These are phyloP conservation scores for Eupithecia exiguata DNA, from an alignment of 2,888 invertebrate genomes.

Conservation along the genomic window DNA sequence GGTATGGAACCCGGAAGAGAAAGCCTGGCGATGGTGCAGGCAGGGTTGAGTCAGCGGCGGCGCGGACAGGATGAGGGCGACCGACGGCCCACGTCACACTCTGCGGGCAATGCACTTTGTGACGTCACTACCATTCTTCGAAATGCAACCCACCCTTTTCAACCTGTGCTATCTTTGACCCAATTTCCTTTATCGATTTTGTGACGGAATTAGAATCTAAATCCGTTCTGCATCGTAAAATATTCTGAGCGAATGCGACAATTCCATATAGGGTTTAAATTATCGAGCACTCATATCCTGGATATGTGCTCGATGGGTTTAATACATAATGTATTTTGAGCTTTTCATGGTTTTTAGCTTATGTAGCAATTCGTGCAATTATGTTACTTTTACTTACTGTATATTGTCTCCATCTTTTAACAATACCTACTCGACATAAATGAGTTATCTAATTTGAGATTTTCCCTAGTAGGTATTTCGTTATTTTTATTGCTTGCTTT, in stretches of 20 bases:
- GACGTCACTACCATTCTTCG: slow-evolving; percentile 33
- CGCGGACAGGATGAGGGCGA: slow-evolving; percentile 11
- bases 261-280: not conserved
- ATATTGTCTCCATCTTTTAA: no score
- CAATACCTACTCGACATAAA: not conserved
- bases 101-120: slow-evolving; percentile 62
- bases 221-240: slow-evolving; percentile 21
- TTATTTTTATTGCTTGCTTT: not conserved
- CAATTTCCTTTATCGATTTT: slow-evolving; percentile 49
- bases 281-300: no score
- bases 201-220: slow-evolving; percentile 45
- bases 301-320: no score
- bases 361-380: no score
- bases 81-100: slow-evolving; percentile 60
- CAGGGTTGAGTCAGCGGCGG: slow-evolving; percentile 37
- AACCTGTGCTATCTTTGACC: slow-evolving; percentile 55
- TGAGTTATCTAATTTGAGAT: not conserved
- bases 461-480: not conserved
- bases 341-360: not conserved
- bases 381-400: no score
- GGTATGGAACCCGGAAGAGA: slow-evolving; percentile 44
- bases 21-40: slow-evolving; percentile 36
- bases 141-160: slow-evolving; percentile 39
- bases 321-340: not conserved
- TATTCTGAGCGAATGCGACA: not conserved